Base-by-base conservation (phyloP, 2,113 vertebrate genomes). In the Rhea americana region DNA sequence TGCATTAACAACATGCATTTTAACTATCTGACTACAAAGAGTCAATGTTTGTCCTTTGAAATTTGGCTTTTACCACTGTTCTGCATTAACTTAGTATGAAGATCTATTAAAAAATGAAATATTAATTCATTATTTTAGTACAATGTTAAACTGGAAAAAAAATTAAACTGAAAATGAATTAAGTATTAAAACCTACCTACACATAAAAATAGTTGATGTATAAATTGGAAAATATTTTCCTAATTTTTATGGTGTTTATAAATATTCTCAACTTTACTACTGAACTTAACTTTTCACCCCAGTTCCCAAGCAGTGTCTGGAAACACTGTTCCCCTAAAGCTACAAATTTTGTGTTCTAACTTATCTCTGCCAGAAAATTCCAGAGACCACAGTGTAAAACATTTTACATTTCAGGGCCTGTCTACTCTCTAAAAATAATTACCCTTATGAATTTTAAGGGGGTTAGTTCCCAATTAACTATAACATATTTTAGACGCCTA, bases 11-110 rank as follows among this genome's bases (percentile, higher is more conserved):
- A 9, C 48, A 21, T 55, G 39, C 39, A 35, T 68, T 45, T 45
- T 75, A 30, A 20, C 58, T 24, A 48, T 71, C 43, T 47, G 28
- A 47, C 26, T 26, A 53, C 45, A 61, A 55, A 18, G 56, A 94
- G 88, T 98, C 98, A 85, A 98, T 98, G 91, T 97, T 98, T 63
- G 98, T 98, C 81, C 98, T 97, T 96, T 98, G 98, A 92, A 98
- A 97, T 91, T 97, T 97, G 37, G 97, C 35, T 98, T 83, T 95
- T 97, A 66, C 98, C 98, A 94, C 98, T 98, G 91, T 98, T 98
- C 81, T 98, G 98, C 98, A 98, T 98, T 94, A 98, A 94, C 95
- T 98, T 98, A 75, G 98, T 98, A 89, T 98, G 97, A 97, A 97
- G 97, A 51, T 98, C 98, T 98, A 89, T 41, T 41, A 61, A 75